Evolutionary conservation across 2,113 vertebrate species (phyloP).

Genomic region (Vicugna pacos): DNA sequence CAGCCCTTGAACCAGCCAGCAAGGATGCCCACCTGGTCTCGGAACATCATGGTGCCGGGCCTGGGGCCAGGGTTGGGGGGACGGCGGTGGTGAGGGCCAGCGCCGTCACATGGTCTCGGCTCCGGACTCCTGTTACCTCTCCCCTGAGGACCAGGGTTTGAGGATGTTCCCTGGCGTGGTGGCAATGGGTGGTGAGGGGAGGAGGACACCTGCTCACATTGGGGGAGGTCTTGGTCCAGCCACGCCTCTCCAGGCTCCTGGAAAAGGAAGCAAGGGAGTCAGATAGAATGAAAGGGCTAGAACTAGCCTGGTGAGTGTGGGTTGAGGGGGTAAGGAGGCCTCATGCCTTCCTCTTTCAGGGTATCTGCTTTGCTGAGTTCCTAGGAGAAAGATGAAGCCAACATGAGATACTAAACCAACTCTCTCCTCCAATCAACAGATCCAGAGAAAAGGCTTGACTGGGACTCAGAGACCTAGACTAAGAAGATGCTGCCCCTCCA

Average conservation of each 20-base stretch:
- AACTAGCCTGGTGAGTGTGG: not conserved
- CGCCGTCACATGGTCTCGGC: conserved; percentile 86
- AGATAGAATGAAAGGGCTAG: conserved; percentile 18
- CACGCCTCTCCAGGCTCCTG: conserved; percentile 77
- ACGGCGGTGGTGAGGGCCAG: conserved; percentile 80
- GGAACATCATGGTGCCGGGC: conserved; percentile 96
- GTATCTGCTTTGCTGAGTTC: not conserved
- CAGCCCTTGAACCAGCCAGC: conserved; percentile 98
- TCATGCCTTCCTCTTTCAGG: not conserved
- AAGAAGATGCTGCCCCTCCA: not conserved
- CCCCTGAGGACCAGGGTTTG: conserved; percentile 80
- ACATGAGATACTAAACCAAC: not conserved
- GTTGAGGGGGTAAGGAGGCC: not conserved
- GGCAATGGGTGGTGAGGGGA: conserved; percentile 35
- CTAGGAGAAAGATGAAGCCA: conserved; percentile 49
- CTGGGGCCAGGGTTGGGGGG: conserved; percentile 76
- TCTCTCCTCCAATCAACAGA: not conserved
- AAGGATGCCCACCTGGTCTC: conserved; percentile 97
- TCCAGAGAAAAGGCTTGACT: not conserved
- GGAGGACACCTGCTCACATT: conserved; percentile 78
- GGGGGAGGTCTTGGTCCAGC: conserved; percentile 80
- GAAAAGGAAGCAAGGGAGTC: conserved; percentile 72
- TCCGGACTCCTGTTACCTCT: conserved; percentile 74
- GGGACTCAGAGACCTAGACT: not conserved
- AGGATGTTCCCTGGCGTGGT: conserved; percentile 71